Evolutionary conservation across 2,797 vertebrate genomes (phyloP).

Genomic region (Pangasius krempfi): DNA sequence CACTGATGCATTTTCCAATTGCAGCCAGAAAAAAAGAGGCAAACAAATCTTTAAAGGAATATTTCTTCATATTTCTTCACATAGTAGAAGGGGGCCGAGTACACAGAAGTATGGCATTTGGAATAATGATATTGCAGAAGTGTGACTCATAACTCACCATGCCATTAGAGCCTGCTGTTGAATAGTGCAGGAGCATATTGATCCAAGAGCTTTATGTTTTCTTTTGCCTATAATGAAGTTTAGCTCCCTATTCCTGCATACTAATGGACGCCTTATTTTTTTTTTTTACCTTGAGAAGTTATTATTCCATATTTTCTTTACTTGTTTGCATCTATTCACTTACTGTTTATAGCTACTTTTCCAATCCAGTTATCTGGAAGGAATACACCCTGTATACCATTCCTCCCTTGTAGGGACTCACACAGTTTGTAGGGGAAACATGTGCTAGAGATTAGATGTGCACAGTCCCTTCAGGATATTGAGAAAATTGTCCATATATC

Average conservation of each 20-base stretch:
- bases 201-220: constrained; percentile 57
- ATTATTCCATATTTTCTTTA: constrained; percentile 19
- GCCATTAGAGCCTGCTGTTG: constrained; percentile 34
- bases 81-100: constrained; percentile 30
- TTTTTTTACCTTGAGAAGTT: background rate
- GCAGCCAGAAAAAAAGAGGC: constrained; percentile 6
- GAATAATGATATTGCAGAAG: constrained; percentile 54
- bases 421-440: background rate
- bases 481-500: background rate
- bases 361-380: background rate
- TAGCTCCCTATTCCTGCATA: constrained; percentile 53
- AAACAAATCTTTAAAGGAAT: constrained; percentile 54
- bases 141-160: constrained; percentile 49
- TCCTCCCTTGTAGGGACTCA: background rate
- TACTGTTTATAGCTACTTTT: background rate
- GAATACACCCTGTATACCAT: background rate
- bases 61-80: constrained; percentile 34
- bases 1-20: constrained; percentile 49
- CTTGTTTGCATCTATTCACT: constrained; percentile 14
- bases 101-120: constrained; percentile 50
- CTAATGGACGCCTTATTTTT: constrained; percentile 49
- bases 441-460: background rate
- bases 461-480: background rate
- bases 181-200: constrained; percentile 55
- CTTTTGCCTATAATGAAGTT: constrained; percentile 63